Conservation (phyloP, 2,113 vertebrate genomes). For the Serilophus lunatus region DNA sequence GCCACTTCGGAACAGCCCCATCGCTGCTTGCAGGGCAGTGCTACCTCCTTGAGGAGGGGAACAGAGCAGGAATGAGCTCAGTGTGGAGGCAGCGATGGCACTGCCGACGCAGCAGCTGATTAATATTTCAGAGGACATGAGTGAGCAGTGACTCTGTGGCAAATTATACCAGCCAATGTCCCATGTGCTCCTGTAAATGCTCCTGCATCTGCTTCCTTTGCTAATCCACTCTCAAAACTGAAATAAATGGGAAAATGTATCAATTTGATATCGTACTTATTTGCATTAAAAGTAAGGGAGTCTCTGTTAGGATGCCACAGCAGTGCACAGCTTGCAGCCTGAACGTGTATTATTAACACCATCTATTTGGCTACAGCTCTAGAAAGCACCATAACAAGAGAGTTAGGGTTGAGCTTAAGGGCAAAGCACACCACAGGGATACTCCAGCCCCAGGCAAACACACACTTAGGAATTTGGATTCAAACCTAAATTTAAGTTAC, state of each 20-base stretch:
- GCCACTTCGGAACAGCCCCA: background rate
- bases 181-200: background rate
- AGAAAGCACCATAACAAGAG: background rate
- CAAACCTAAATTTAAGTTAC: background rate
- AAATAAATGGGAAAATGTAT: background rate
- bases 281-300: background rate
- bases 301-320: background rate
- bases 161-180: background rate
- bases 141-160: background rate
- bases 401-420: background rate
- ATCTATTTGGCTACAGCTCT: background rate
- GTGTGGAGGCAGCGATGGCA: background rate
- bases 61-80: rapidly evolving
- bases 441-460: background rate
- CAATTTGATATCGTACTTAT: background rate
- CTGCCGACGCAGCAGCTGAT: background rate
- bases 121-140: background rate
- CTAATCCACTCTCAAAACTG: background rate
- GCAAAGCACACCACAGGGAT: background rate
- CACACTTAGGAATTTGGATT: background rate
- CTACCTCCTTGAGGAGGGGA: background rate
- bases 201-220: background rate
- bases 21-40: background rate
- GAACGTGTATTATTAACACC: background rate
- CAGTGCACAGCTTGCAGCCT: rapidly evolving